Evolutionary conservation across 1,140 invertebrate genomes (phyloP).

Genomic region (Cotesia glomerata): DNA sequence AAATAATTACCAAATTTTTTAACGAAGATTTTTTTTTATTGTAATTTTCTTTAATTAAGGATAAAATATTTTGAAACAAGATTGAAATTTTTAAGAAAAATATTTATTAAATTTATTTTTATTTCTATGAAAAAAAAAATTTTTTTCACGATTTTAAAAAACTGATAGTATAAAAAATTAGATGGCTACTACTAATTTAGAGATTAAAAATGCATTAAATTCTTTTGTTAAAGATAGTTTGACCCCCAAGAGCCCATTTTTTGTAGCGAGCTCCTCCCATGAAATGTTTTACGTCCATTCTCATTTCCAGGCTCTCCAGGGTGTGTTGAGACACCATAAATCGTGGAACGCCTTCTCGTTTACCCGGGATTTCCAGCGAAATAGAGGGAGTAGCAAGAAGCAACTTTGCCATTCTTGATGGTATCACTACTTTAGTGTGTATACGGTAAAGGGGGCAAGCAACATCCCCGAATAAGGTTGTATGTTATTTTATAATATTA

Average conservation of each 20-base stretch:
- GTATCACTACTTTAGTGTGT: constrained; percentile 3
- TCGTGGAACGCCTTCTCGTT: constrained; percentile 12
- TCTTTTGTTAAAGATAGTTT: neutral
- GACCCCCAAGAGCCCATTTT: neutral
- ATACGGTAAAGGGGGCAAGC: neutral
- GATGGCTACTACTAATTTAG: no score
- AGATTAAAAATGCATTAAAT: no score
- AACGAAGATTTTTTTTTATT: no score
- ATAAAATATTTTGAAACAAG: no score
- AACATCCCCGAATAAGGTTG: neutral
- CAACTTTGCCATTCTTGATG: constrained; percentile 14
- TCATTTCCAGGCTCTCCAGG: constrained; percentile 16
- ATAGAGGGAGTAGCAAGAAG: neutral
- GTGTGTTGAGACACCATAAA: constrained; percentile 18
- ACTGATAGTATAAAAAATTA: no score
- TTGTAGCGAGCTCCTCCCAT: neutral
- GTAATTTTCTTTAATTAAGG: no score
- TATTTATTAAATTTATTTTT: no score
- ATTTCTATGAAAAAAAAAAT: no score
- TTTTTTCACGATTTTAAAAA: no score
- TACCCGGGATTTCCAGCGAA: neutral
- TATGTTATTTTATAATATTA: neutral
- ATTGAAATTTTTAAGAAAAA: no score
- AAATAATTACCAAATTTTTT: no score
- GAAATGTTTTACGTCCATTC: constrained; percentile 22